Conservation (phyloP, 2,113 vertebrate genomes). For the Sciurus niger region DNA sequence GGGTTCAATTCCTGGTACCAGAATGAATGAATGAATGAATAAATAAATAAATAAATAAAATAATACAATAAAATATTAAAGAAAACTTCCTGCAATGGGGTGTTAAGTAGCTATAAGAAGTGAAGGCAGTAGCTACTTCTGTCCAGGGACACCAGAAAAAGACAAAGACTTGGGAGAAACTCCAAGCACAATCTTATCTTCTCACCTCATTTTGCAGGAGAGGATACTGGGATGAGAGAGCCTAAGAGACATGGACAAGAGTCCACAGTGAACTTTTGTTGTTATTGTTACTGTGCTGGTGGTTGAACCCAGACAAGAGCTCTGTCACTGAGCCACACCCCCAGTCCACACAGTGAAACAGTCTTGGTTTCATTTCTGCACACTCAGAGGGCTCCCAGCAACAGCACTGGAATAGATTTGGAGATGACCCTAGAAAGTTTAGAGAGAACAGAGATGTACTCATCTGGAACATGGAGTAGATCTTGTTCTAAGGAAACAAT, state of each 20-base stretch:
- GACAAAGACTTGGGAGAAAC: background rate
- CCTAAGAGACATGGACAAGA: background rate
- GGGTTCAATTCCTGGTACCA: too few relatives aligned
- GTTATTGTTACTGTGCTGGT: too few relatives aligned
- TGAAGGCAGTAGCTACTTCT: background rate
- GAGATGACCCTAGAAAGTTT: background rate
- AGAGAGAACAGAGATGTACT: background rate
- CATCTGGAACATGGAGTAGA: background rate
- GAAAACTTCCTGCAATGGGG: background rate
- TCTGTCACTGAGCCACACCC: background rate
- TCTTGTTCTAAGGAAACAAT: background rate
- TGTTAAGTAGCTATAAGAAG: background rate
- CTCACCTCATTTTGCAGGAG: background rate
- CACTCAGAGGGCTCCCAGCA: background rate
- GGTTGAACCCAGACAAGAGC: too few relatives aligned
- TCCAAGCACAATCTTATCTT: background rate
- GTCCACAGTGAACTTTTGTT: too few relatives aligned
- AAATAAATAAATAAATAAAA: too few relatives aligned
- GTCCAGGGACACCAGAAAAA: background rate
- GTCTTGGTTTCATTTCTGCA: background rate
- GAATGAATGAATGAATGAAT: too few relatives aligned
- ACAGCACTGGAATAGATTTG: background rate
- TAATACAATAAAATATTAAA: slow-evolving; percentile 7
- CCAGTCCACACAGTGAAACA: background rate
- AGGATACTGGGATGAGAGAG: background rate